Percentiles rank a stretch among this genome's conserved stretches.
phyloP scores from a whole-genome alignment of 2,888 invertebrate species.

The Teinopalpus imperialis region DNA sequence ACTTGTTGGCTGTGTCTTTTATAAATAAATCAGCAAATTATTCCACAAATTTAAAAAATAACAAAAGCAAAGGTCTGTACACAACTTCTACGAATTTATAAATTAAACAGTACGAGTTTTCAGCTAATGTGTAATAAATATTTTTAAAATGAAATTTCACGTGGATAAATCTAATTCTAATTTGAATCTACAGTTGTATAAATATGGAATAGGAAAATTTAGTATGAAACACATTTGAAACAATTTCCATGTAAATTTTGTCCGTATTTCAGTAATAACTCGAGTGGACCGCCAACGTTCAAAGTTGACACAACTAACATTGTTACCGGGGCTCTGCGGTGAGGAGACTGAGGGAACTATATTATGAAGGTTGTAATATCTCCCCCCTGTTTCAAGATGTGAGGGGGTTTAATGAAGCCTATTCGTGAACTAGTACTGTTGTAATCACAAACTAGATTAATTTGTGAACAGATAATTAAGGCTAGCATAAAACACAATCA shows the following conservation, averaged over 20 bases:
- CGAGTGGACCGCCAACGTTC: constrained; percentile 20
- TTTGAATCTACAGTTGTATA: constrained; percentile 2
- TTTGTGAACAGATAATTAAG: constrained; percentile 10
- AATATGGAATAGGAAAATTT: constrained; percentile 8
- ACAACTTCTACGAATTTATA: no score
- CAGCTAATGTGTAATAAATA: no score
- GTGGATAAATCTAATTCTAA: neutral
- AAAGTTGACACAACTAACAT: constrained; percentile 24
- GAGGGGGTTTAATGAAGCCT: constrained; percentile 25
- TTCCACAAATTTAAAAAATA: no score
- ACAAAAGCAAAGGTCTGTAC: no score
- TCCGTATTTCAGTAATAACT: constrained; percentile 25
- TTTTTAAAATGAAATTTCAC: no score
- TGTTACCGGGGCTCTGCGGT: constrained; percentile 25
- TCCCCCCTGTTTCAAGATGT: constrained; percentile 18
- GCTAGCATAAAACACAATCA: neutral
- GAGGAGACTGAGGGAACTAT: constrained; percentile 14
- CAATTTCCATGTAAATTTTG: constrained; percentile 20
- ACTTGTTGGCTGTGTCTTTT: no score
- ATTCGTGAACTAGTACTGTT: constrained; percentile 22
- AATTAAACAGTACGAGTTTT: no score
- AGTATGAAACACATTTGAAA: constrained; percentile 1
- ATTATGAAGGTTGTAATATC: constrained; percentile 25
- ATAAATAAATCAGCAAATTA: no score
- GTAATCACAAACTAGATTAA: constrained; percentile 22